These are phyloP conservation scores for Sinonovacula constricta DNA, from an alignment of 1,140 invertebrate species.

Conservation along the genomic window DNA sequence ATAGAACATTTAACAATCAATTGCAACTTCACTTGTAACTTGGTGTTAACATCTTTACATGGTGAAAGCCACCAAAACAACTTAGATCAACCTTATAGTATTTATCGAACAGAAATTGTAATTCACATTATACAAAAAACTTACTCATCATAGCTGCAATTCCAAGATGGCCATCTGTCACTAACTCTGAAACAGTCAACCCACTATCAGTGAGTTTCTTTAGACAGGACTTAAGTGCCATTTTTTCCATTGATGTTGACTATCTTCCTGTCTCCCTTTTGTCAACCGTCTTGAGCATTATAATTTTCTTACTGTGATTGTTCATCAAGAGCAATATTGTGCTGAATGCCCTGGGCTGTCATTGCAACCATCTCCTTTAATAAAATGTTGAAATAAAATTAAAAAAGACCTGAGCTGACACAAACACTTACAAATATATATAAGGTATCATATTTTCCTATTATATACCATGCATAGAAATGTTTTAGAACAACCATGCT, in stretches of 20 bases:
- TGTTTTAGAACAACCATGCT: neutral
- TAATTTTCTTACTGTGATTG: conserved; percentile 9
- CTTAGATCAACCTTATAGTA: neutral
- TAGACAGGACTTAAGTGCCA: conserved; percentile 2
- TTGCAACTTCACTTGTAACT: too few relatives aligned
- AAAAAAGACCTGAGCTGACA: neutral
- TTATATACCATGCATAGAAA: neutral
- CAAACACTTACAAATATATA: neutral
- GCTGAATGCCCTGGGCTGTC: conserved; percentile 45
- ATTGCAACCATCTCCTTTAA: conserved; percentile 39
- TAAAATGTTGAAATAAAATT: neutral
- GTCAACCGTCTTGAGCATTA: conserved; percentile 17
- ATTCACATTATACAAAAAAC: neutral
- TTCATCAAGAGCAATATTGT: conserved; percentile 46
- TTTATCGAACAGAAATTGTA: neutral
- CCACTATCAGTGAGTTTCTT: neutral
- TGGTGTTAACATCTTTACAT: neutral
- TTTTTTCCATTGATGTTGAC: conserved; percentile 27
- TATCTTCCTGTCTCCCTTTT: conserved; percentile 15
- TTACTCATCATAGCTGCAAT: conserved; percentile 5
- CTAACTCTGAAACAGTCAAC: neutral
- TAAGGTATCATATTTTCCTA: neutral
- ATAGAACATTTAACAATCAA: neutral
- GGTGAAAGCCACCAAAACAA: neutral
- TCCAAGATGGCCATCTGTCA: conserved; percentile 12